A percentile compares a stretch with the other conserved stretches of the same genome.
Evolutionary conservation across 1,140 invertebrate genomes (phyloP).

Genomic region (Fopius arisanus): DNA sequence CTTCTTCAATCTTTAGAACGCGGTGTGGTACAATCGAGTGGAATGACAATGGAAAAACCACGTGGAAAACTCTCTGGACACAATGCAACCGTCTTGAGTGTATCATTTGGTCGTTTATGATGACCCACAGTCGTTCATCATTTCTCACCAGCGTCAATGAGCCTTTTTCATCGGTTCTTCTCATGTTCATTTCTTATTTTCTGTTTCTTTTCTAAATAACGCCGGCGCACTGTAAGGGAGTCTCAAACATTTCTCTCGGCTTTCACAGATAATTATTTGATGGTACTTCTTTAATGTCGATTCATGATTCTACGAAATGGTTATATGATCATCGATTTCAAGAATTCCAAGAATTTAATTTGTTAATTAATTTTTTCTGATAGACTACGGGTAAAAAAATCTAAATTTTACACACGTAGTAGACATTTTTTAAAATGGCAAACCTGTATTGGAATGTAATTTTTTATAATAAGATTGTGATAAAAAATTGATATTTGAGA

Average conservation of each 20-base stretch:
- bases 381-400: not conserved
- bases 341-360: no score
- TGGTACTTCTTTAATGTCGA: no score
- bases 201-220: not conserved
- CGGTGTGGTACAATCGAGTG: not conserved
- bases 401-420: not conserved
- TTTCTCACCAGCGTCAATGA: slow-evolving; percentile 34
- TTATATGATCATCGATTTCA: no score
- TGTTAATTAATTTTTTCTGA: no score
- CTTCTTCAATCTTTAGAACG: slow-evolving; percentile 7
- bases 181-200: slow-evolving; percentile 12
- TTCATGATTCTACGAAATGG: no score
- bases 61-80: slow-evolving; percentile 36
- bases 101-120: slow-evolving; percentile 61
- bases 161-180: slow-evolving; percentile 4
- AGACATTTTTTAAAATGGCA: not conserved
- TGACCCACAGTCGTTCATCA: slow-evolving; percentile 56
- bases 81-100: slow-evolving; percentile 52
- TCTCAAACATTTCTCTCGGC: no score
- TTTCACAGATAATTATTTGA: no score
- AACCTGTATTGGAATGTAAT: no score
- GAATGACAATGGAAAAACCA: slow-evolving; percentile 20
- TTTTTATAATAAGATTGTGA: no score
- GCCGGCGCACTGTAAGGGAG: not conserved
- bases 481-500: no score